Percentiles rank a stretch among this genome's conserved stretches.
phyloP scores from a whole-genome alignment of 2,113 vertebrate species.

The Dascyllus trimaculatus region DNA sequence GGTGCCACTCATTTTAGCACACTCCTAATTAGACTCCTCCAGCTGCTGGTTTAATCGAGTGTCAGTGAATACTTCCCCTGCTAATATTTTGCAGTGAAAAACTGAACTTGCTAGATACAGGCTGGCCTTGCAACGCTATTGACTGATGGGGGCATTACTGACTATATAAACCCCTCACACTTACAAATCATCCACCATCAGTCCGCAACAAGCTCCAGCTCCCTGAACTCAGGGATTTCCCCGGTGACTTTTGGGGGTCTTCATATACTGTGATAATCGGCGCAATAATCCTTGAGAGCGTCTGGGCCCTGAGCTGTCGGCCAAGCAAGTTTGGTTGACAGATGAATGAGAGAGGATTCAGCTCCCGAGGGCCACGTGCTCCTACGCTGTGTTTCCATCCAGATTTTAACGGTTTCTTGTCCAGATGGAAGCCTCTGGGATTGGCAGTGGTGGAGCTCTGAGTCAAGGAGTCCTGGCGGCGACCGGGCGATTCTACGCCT shows the following conservation, averaged over 20 bases:
- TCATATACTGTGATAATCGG: conserved; percentile 28
- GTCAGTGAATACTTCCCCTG: neutral
- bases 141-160: conserved; percentile 15
- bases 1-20: neutral
- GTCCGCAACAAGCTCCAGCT: neutral
- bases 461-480: conserved; percentile 38
- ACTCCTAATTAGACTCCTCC: neutral
- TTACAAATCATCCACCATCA: conserved; percentile 3
- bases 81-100: conserved; percentile 6
- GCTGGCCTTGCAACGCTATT: neutral
- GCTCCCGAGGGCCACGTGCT: conserved; percentile 1
- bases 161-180: conserved; percentile 30
- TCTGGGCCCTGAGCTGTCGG: neutral
- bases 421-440: conserved; percentile 31
- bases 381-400: conserved; percentile 16
- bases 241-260: neutral
- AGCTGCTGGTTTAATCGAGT: neutral
- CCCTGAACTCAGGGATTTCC: neutral
- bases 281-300: conserved; percentile 23
- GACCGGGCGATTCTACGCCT: neutral
- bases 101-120: neutral
- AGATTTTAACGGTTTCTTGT: conserved; percentile 30
- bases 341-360: conserved; percentile 21
- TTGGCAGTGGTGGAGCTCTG: conserved; percentile 1
- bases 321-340: conserved; percentile 15